Base-by-base conservation (phyloP, 2,888 invertebrate genomes). In the Acanthopleura granulata region DNA sequence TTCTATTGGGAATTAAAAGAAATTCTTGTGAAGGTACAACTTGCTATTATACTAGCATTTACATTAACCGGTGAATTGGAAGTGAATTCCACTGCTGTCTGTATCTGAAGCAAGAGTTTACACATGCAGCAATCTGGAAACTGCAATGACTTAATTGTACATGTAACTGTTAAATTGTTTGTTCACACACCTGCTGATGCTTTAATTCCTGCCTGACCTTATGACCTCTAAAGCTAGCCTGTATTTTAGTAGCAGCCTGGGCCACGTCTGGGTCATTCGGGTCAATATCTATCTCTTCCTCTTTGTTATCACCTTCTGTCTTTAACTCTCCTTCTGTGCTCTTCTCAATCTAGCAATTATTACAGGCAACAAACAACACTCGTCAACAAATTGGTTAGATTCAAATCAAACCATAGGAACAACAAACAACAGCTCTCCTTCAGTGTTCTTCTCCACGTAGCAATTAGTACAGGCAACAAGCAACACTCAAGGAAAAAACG, bases 201-300 rank as follows among this genome's bases (percentile, higher is more conserved):
- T 79, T 78, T 25, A 86, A 62, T 40, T 85, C 83, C 77, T 85
- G 81, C 22, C 88, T 77, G 22, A 83, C 78, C 75, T 82, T 79
- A 77, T 83, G 82, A 61, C 88, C 88, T 75, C 82, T 83, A 80
- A 85, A 89, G n/a, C 83, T 82, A 49, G 88, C 84, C 80, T 90
- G 89, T 78, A 89, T 90, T 80, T 86, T 88, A 11, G 84, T 73
- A 18, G 89, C 89, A 22, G 90, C 89, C 75, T 84, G 81, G 73
- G 84, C 82, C 16, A 88, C 86, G 51, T 89, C 88, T 16, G 88
- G 88, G 74, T 89, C 88, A 73, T 80, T 82, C 49, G 89, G 82
- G 78, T 90, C 88, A 79, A 89, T 87, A 80, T 88, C 88, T 30
- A 86, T 80, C 76, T 84, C 83, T 66, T 87, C 87, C 74, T 57